Base-by-base conservation (phyloP, 2,888 invertebrate genomes). In the Eupeodes luniger region DNA sequence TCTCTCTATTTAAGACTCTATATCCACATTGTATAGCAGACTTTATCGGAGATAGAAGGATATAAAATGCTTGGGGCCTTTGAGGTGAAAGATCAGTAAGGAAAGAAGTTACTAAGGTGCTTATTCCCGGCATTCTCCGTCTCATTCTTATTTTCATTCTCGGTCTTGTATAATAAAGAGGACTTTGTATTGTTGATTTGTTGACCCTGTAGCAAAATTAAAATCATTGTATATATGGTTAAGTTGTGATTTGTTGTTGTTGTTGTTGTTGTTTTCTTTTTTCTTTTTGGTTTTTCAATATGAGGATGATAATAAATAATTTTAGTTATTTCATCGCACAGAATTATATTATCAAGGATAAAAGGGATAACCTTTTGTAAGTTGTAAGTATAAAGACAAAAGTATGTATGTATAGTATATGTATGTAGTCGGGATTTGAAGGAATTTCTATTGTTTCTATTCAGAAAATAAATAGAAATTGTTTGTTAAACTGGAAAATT, bases 181-280 rank as follows among this genome's bases (percentile, higher is more conserved):
- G 47, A 51, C 51, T 74, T 66, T 66, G 9, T 49, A 66, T 74
- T 57, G 66, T 49, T 75, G 59, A 75, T 67, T 59, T 67, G 57
- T 59, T 75, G 66, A 61, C 57, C 74, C 66, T 59, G 57, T 49
- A 59, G 51, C 27, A 55, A 47, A 36, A 47, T 72, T 27, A 14
- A 66, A 66, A 57, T 66, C 57, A 6, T 57, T 69, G n/a, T 47
- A 19, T 69, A n/a, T 47, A n/a, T 12, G 49, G 55, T 59, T 47
- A 59, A 47, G 72, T 72, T 27, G 59, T 34, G 49, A 81, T 74
- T 64, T 72, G 27, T 27, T 27, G 27, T 10, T 34, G 49, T 67
- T 55, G 19, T 55, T 5, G n/a, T 64, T 64, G 5, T 11, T 44
- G n/a, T 64, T 11, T 69, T 69, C 27, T 3, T 64, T n/a, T 36